Base-by-base conservation (phyloP, 2,797 vertebrate genomes). In the Eupleurogrammus muticus region DNA sequence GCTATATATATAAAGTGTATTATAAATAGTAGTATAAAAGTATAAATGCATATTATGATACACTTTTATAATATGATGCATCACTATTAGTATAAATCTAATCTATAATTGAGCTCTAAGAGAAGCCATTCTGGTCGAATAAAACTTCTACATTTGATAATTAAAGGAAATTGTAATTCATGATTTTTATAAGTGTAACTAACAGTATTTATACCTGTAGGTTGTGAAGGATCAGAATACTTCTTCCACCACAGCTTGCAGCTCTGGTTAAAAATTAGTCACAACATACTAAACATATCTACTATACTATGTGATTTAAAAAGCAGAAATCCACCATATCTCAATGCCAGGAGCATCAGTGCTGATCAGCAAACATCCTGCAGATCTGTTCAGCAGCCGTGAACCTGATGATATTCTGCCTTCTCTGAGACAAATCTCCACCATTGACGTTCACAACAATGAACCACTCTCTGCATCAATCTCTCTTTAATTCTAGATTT, bases 401-500 rank as follows among this genome's bases (percentile, higher is more conserved):
- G 23, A 20, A 28, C 38, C 46, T n/a, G 20, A 9, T 12, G n/a
- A 60, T 53, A 60, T 19, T 52, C 46, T n/a, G 32, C n/a, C n/a
- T 58, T 20, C 28, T 19, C 19, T 6, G 1, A 53, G 61, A 66
- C 3, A 0, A 40, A 12, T 28, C 13, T n/a, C 20, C 24, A 12
- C 28, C 47, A 16, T 36, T 21, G 55, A 55, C 9, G 23, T 52
- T 36, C 35, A 36, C 52, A 46, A 57, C 40, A 57, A 67, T 54
- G 32, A 44, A 36, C 48, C 49, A 9, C 35, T 14, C 28, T 40
- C 28, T 13, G 40, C 50, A 20, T 34, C 54, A 36, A 21, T 19
- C 23, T 49, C 35, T 50, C 49, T 38, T 42, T 42, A 14, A 5
- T 10, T 21, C 36, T 14, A 2, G 28, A 1, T 42, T 3, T 46